These are phyloP conservation scores for Parochlus steinenii DNA, from an alignment of 2,888 invertebrate species.

Conservation along the genomic window DNA sequence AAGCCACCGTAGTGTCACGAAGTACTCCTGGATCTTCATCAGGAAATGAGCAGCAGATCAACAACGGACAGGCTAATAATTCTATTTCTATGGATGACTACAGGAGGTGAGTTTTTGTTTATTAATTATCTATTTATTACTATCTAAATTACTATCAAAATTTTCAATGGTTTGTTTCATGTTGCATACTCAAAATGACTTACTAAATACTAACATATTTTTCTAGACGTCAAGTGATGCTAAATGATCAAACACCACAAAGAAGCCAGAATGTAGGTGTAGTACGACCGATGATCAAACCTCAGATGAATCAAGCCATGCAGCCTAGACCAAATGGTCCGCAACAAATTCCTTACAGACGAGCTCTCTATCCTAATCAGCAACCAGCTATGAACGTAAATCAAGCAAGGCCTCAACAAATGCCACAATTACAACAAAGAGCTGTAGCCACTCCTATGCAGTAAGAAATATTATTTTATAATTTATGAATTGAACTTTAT, in stretches of 20 bases:
- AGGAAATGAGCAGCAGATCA: slow-evolving; percentile 4
- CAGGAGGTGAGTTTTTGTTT: not conserved
- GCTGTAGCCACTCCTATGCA: no score
- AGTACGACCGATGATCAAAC: slow-evolving; percentile 6
- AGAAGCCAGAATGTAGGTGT: not conserved
- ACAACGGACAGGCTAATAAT: slow-evolving; percentile 2
- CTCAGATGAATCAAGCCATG: not conserved
- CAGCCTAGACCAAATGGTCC: slow-evolving; percentile 11
- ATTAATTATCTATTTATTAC: no score
- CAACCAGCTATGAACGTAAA: slow-evolving; percentile 2
- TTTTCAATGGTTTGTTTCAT: no score
- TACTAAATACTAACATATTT: no score
- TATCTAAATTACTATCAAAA: no score
- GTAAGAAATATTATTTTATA: slow-evolving; percentile 21
- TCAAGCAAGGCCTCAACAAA: slow-evolving; percentile 15
- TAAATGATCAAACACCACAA: not conserved
- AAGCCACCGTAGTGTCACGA: slow-evolving; percentile 32
- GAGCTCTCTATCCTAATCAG: no score
- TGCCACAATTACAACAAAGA: slow-evolving; percentile 14
- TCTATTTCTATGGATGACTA: slow-evolving; percentile 3
- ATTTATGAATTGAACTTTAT: slow-evolving; percentile 25
- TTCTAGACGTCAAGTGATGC: no score
- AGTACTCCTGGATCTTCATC: slow-evolving; percentile 13
- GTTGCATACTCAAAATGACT: no score
- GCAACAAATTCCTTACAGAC: slow-evolving; percentile 18